Percentiles rank a stretch among this genome's conserved stretches.
These are phyloP conservation scores for Larimichthys crocea DNA, from an alignment of 2,113 vertebrate species.

Conservation along the genomic window DNA sequence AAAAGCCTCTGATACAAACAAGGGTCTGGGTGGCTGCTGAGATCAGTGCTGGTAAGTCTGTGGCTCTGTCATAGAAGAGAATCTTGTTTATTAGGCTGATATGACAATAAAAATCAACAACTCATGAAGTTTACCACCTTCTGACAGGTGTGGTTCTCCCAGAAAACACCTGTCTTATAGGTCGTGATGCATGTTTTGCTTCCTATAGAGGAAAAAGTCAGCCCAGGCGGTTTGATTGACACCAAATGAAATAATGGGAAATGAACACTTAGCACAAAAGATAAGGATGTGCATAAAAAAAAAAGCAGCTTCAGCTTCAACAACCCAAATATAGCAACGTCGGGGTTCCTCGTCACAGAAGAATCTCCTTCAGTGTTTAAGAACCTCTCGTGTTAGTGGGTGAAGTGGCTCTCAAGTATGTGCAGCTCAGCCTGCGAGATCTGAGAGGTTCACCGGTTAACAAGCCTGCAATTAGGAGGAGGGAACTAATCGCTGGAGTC, in stretches of 20 bases:
- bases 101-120: background rate
- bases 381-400: slow-evolving; percentile 1
- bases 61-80: background rate
- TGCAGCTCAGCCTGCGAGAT: slow-evolving; percentile 19
- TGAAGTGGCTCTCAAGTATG: slow-evolving; percentile 21
- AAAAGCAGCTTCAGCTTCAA: background rate
- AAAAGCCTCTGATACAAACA: slow-evolving; percentile 62
- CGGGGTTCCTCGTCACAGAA: background rate
- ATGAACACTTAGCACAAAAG: background rate
- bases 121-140: background rate
- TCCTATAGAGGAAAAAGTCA: background rate
- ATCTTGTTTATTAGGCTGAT: slow-evolving; percentile 11
- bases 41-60: slow-evolving; percentile 31
- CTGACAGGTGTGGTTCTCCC: background rate
- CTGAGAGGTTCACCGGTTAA: slow-evolving; percentile 23
- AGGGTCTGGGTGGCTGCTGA: slow-evolving; percentile 61
- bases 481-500: slow-evolving; percentile 25
- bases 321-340: background rate
- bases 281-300: background rate
- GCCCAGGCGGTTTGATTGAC: background rate
- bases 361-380: slow-evolving; percentile 24
- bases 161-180: too few species aligned
- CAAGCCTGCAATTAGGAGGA: slow-evolving; percentile 41
- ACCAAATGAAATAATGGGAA: background rate
- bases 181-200: background rate